Evolutionary conservation across 92 coral and sea anemone species (phyloP).

Genomic region (Heliopora coerulea): DNA sequence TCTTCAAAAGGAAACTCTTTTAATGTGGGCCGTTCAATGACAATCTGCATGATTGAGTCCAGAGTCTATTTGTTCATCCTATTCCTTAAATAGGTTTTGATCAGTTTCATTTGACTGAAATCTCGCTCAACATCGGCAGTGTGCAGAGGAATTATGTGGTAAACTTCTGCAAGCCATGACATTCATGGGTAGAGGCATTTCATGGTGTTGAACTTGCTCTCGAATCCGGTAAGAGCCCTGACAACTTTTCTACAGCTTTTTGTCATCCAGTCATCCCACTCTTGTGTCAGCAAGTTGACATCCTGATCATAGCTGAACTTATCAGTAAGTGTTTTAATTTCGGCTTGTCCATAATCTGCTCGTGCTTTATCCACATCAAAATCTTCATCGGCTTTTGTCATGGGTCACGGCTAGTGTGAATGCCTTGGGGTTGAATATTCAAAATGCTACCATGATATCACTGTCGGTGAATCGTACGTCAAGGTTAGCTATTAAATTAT

Average conservation of each 20-base stretch:
- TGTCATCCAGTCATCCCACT: constrained; percentile 7
- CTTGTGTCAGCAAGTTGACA: background rate
- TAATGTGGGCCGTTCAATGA: constrained; percentile 30
- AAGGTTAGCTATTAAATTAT: background rate
- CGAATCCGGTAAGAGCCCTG: background rate
- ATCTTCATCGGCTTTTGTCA: too few species aligned
- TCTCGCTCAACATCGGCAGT: constrained; percentile 21
- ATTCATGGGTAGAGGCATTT: constrained; percentile 18
- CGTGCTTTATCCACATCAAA: constrained; percentile 8
- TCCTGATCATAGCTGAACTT: constrained; percentile 12
- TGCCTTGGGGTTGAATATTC: background rate
- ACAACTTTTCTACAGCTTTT: constrained; percentile 18
- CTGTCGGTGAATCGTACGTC: background rate
- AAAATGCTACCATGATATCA: background rate
- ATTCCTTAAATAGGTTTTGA: constrained; percentile 15
- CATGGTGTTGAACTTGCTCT: constrained; percentile 23
- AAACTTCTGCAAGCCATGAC: constrained; percentile 23
- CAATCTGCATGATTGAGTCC: constrained; percentile 20
- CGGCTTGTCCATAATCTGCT: constrained; percentile 18
- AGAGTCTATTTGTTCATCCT: constrained; percentile 14
- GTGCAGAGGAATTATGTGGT: constrained; percentile 20
- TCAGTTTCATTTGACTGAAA: constrained; percentile 14
- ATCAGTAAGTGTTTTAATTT: constrained; percentile 4
- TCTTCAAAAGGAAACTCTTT: constrained; percentile 32
- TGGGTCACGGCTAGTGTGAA: too few species aligned